Evolutionary conservation across 2,113 vertebrate species (phyloP).

Genomic region (Ctenodactylus gundi): DNA sequence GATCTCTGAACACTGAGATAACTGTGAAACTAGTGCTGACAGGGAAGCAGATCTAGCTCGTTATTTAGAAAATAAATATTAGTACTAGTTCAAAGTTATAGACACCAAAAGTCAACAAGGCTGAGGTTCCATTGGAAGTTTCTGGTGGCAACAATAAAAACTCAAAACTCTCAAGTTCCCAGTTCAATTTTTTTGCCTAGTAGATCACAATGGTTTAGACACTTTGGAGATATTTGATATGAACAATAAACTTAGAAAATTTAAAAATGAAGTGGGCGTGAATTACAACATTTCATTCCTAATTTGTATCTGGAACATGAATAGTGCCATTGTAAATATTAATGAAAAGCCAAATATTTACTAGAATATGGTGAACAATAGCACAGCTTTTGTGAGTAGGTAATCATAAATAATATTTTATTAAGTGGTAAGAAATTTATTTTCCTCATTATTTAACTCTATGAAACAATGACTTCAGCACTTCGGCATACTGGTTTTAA

Average conservation of each 20-base stretch:
- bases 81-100: slow-evolving; percentile 23
- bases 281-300: neutral
- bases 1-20: neutral
- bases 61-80: slow-evolving; percentile 45
- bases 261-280: neutral
- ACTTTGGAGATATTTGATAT: neutral
- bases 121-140: neutral
- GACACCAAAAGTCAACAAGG: neutral
- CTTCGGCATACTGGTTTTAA: slow-evolving; percentile 42
- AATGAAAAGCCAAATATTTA: slow-evolving; percentile 49
- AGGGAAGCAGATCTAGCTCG: neutral
- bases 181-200: neutral
- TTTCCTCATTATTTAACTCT: slow-evolving; percentile 42
- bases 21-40: neutral
- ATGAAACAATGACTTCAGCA: slow-evolving; percentile 17
- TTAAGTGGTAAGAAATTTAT: slow-evolving; percentile 25
- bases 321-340: slow-evolving; percentile 45
- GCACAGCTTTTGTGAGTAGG: slow-evolving; percentile 6
- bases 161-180: neutral
- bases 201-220: neutral
- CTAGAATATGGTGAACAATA: slow-evolving; percentile 26
- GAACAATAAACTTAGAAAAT: neutral
- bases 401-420: slow-evolving; percentile 50
- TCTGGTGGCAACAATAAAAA: neutral
- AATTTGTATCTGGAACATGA: slow-evolving; percentile 42